Evolutionary conservation across 2,888 invertebrate species (phyloP).

Genomic region (Sphinx pinastri): DNA sequence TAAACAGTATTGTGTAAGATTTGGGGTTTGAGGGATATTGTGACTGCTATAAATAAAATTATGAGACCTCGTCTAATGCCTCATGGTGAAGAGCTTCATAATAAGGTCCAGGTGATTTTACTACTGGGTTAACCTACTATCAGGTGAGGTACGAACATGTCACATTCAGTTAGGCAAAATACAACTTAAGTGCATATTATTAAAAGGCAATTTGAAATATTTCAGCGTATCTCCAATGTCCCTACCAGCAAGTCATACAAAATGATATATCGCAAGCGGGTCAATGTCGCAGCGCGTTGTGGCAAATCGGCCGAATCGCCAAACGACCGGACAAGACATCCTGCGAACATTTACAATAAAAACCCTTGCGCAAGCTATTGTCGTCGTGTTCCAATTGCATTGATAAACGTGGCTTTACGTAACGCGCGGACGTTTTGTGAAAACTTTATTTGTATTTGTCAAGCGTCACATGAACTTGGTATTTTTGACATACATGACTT

Average conservation of each 20-base stretch:
- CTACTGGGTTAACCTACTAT: too few species aligned
- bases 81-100: too few species aligned
- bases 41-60: too few species aligned
- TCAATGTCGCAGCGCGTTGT: slow-evolving; percentile 14
- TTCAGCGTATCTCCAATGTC: not conserved
- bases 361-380: slow-evolving; percentile 68
- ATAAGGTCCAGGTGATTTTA: too few species aligned
- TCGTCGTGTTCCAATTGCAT: slow-evolving; percentile 72
- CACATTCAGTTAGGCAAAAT: too few species aligned
- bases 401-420: slow-evolving; percentile 51
- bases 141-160: too few species aligned
- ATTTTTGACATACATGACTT: not conserved
- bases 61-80: too few species aligned
- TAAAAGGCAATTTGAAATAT: not conserved
- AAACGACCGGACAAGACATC: slow-evolving; percentile 47
- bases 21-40: too few species aligned
- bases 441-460: slow-evolving; percentile 36
- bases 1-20: too few species aligned
- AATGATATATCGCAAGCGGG: slow-evolving; percentile 5
- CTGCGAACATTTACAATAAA: slow-evolving; percentile 47
- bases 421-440: slow-evolving; percentile 37
- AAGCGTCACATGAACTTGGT: not conserved
- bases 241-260: slow-evolving; percentile 6
- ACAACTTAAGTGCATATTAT: too few species aligned
- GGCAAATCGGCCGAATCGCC: slow-evolving; percentile 18